phyloP scores from a whole-genome alignment of 2,113 vertebrate species.

The Sinocyclocheilus grahami region DNA sequence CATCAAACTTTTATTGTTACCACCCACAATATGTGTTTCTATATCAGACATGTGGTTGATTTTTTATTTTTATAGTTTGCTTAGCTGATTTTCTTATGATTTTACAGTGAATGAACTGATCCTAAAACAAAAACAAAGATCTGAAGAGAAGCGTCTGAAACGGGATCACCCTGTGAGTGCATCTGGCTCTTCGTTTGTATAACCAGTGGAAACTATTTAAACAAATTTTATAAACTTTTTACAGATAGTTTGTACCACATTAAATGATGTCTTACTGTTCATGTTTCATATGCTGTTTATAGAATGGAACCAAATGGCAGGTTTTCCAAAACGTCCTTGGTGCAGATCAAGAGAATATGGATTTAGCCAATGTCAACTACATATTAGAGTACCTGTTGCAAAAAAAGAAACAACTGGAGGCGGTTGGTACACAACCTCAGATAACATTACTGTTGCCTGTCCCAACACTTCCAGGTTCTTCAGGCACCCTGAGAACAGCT shows the following conservation, averaged over 20 bases:
- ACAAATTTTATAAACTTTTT: neutral
- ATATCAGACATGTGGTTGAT: neutral
- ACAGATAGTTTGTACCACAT: neutral
- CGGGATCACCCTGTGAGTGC: constrained; percentile 95
- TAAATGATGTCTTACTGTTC: neutral
- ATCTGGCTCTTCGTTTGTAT: neutral
- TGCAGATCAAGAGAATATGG: constrained; percentile 95
- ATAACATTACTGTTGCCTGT: neutral
- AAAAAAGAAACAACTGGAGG: constrained; percentile 98
- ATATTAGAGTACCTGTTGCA: constrained; percentile 96
- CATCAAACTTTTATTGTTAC: neutral
- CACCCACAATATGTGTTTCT: neutral
- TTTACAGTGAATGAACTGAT: constrained; percentile 95
- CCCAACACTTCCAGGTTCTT: neutral
- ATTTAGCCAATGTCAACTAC: constrained; percentile 95
- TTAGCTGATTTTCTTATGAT: constrained; percentile 5
- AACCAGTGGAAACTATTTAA: neutral
- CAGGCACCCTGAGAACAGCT: neutral
- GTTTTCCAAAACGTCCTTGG: constrained; percentile 93
- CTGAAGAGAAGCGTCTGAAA: constrained; percentile 95
- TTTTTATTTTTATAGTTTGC: neutral
- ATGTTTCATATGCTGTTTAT: constrained; percentile 46
- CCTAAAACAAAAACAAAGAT: constrained; percentile 98
- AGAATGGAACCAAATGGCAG: constrained; percentile 97
- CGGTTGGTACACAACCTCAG: constrained; percentile 75